Evolutionary conservation across 2,113 vertebrate genomes (phyloP), one percentile per base, ranked within the genome.

Genomic region (Spilogale gracilis): DNA sequence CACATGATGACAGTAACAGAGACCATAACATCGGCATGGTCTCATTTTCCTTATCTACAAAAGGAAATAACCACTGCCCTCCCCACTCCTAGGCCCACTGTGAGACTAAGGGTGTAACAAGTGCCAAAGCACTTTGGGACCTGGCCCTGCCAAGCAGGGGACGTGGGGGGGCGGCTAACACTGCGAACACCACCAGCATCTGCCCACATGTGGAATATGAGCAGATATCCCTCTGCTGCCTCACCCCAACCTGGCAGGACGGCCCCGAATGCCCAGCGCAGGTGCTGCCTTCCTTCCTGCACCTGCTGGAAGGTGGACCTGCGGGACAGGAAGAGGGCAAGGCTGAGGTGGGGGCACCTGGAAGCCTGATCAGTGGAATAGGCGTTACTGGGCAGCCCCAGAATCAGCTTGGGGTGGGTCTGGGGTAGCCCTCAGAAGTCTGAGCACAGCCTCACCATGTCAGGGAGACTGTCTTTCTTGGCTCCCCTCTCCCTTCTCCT

Each of bases 1-100:
- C 12, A 48, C 54, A 20, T 2, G n/a, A 13, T 6, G 27, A n/a
- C 1, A 5, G 27, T 8, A 2, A 23, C 0, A 21, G 43, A 1
- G 9, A 52, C 23, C 14, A 1, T 25, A 8, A n/a, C 23, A 23
- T 27, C n/a, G 45, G 16, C 56, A 11, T 3, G 5, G 73, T 45
- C 60, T 86, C 50, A 18, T 25, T 45, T 48, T 56, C 27, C 74
- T 67, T 63, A 69, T 17, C 83, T 79, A 2, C 25, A n/a, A 71
- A 48, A 52, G 13, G 63, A 43, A 88, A 27, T 43, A 13, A 9
- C 6, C 13, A 3, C 63, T 43, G 43, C 20, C 63, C 16, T 16
- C 84, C 61, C 43, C 8, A 5, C 11, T 10, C 76, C 16, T 21
- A 32, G 74, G 63, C 43, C 43, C 30, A 52, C 84, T 3, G 4